Base-by-base conservation (phyloP, 2,888 invertebrate genomes). In the Cryptocephalus moraei region DNA sequence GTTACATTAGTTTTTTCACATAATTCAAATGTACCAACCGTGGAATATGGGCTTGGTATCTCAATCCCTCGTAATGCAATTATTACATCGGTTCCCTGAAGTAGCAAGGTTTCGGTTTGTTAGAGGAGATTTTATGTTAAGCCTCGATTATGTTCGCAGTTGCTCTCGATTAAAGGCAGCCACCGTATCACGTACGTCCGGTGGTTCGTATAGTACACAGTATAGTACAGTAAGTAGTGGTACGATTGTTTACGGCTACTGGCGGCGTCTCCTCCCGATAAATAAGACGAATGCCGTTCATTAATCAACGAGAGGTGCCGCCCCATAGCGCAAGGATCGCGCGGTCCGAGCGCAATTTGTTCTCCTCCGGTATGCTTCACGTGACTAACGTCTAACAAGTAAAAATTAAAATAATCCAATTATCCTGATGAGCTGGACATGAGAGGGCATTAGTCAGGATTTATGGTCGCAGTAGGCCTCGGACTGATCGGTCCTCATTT, bases 231-330 rank as follows among this genome's bases (percentile, higher is more conserved):
- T 22, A 2, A 22, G 22, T 22, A 4, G 22, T 22, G 22, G 6
- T n/a, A n/a, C n/a, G 22, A 22, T 22, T 22, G 22, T 22, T 22
- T 22, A 22, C 22, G 22, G 22, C 94, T 94, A 63, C 93, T 92
- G 2, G 93, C 92, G 59, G 92, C 79, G 68, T 94, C 94, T 60
- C 89, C 77, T 44, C 87, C 90, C 81, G 56, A 22, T 22, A 22
- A 22, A 22, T 22, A 22, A 22, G 11, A 36, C 36, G 11, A 36
- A 36, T 36, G 36, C 6, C 11, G n/a, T 12, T 36, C 36, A 36
- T 36, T 36, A 36, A 36, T 36, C 36, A 36, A 36, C 36, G 36
- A 2, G 11, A 12, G 12, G 12, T 36, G 12, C 36, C 36, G 12
- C 36, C 36, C 36, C 6, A 36, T 36, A 36, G 36, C n/a, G 36